These are phyloP conservation scores for Drosophila melanica DNA, from an alignment of 1,140 invertebrate species.

Conservation along the genomic window DNA sequence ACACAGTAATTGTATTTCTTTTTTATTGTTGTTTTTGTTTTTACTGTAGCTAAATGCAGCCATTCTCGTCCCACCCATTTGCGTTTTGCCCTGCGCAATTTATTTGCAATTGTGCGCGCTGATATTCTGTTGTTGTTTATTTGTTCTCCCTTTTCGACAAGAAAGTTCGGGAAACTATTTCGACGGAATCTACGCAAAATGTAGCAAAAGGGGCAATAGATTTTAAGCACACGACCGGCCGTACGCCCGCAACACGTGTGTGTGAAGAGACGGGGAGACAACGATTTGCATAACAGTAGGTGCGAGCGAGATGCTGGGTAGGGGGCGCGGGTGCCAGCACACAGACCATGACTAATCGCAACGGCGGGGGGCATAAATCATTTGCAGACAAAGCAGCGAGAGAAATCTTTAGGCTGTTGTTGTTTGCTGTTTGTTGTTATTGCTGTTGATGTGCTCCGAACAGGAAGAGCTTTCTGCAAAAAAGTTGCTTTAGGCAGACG, in stretches of 20 bases:
- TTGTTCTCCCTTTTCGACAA: background rate
- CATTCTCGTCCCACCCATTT: slow-evolving; percentile 33
- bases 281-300: slow-evolving; percentile 25
- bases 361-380: slow-evolving; percentile 42
- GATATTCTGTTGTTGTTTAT: slow-evolving; percentile 16
- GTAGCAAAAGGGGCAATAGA: slow-evolving; percentile 12
- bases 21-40: slow-evolving; percentile 36
- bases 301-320: background rate
- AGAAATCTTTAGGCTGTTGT: slow-evolving; percentile 30
- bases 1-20: slow-evolving; percentile 38
- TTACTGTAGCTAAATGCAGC: slow-evolving; percentile 19
- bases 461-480: slow-evolving; percentile 78
- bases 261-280: slow-evolving; percentile 22
- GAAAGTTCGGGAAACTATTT: slow-evolving; percentile 37
- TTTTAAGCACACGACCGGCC: slow-evolving; percentile 9
- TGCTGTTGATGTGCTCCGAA: slow-evolving; percentile 30
- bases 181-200: slow-evolving; percentile 1
- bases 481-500: slow-evolving; percentile 35
- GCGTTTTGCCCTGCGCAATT: slow-evolving; percentile 67
- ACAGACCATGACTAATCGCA: slow-evolving; percentile 47
- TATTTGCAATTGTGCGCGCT: slow-evolving; percentile 67
- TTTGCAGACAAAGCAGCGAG: slow-evolving; percentile 58
- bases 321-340: background rate
- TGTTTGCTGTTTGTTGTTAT: slow-evolving; percentile 17
- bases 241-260: slow-evolving; percentile 16